These are phyloP conservation scores for Palloptera scutellata DNA, from an alignment of 2,888 invertebrate species.

Conservation along the genomic window DNA sequence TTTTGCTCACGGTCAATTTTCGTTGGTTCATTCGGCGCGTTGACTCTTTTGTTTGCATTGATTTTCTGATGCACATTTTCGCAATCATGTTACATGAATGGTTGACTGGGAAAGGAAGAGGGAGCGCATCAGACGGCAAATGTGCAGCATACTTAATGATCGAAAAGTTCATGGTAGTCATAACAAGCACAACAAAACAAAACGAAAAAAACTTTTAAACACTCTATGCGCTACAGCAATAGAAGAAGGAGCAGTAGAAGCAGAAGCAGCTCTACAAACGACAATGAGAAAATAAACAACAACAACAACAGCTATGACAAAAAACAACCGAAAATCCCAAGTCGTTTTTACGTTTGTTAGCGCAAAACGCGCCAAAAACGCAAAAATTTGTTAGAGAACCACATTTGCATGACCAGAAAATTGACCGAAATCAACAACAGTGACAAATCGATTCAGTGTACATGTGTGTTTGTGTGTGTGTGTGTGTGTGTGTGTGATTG, in stretches of 20 bases:
- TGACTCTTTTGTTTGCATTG: neutral
- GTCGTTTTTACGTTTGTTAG: conserved; percentile 2
- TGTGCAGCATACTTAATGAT: conserved; percentile 15
- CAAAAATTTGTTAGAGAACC: conserved; percentile 13
- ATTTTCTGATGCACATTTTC: conserved; percentile 19
- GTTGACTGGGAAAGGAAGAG: neutral
- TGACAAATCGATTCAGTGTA: conserved; percentile 18
- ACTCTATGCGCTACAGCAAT: neutral
- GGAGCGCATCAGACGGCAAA: neutral
- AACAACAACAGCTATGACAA: neutral
- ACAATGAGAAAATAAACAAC: neutral
- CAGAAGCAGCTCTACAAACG: neutral
- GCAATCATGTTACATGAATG: neutral
- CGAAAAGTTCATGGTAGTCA: conserved; percentile 12
- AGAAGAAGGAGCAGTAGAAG: neutral
- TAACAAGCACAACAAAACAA: too few species aligned
- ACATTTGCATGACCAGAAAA: conserved; percentile 35
- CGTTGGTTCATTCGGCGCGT: neutral
- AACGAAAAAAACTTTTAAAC: neutral
- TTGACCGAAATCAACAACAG: conserved; percentile 33
- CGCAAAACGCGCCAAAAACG: conserved; percentile 15
- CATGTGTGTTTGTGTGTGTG: neutral
- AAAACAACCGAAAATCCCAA: conserved; percentile 1
- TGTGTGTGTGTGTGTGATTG: conserved; percentile 4
- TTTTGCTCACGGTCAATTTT: neutral